Base-by-base conservation (phyloP, 1,140 invertebrate genomes). In the Vanessa tameamea region DNA sequence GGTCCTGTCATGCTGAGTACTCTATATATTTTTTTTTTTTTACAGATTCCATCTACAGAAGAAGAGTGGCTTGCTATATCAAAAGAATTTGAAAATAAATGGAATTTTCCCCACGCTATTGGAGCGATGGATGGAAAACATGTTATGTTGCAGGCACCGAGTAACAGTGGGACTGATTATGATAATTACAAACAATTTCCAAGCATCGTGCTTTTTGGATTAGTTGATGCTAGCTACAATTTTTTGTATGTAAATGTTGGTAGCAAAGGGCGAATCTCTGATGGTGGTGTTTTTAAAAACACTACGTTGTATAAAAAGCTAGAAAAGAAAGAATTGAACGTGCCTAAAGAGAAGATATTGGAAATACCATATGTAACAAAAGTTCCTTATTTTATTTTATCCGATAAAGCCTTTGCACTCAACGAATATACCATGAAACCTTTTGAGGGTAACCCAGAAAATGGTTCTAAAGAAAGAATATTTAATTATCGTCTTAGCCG, bases 401-500 rank as follows among this genome's bases (percentile, higher is more conserved):
- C 23, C 14, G 59, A 70, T 31, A 50, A 61, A 14, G 57, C 69
- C 20, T 63, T 70, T 63, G 51, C 51, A 23, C 47, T 69, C 47
- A 37, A 70, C 26, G 23, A 50, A 63, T 26, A 64, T 37, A 63
- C 43, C 13, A 72, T 72, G 64, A 72, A 72, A 51, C 63, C 64
- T 43, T 70, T 47, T 64, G 20, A 68, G 16, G 73, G 73, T 20
- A 59, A 15, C 57, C 68, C 64, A 47, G 64, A 23, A 12, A 20
- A 20, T 47, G 73, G 67, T 53, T 70, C 73, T 63, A 13, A 51
- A 64, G 63, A 75, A 75, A 47, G 67, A 69, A 70, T 66, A 43
- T 75, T 48, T 23, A 75, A 70, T 37, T 59, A 75, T n/a, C 15
- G n/a, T 61, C 69, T 75, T 51, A 70, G 67, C 59, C 23, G 67